Conservation (phyloP, 1,140 invertebrate genomes). For the Contarinia nasturtii region DNA sequence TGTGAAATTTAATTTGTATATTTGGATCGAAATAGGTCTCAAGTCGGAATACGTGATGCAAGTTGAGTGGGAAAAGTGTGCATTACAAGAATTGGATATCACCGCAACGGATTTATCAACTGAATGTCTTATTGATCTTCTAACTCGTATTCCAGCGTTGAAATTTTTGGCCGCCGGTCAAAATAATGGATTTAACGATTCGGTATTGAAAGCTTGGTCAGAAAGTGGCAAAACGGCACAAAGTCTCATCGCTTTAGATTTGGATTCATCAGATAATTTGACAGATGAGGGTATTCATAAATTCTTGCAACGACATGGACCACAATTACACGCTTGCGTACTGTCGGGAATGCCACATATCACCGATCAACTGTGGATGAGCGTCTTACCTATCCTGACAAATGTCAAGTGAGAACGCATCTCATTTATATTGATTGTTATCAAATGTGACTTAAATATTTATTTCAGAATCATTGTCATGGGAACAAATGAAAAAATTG, state of each 20-base stretch:
- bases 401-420: slow-evolving; percentile 59
- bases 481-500: slow-evolving; percentile 90
- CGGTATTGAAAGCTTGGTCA: slow-evolving; percentile 75
- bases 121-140: slow-evolving; percentile 83
- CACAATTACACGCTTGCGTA: slow-evolving; percentile 68
- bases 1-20: too few relatives aligned
- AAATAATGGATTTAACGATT: slow-evolving; percentile 92
- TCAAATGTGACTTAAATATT: too few relatives aligned
- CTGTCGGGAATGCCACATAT: slow-evolving; percentile 94
- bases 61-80: slow-evolving; percentile 90
- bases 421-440: too few relatives aligned
- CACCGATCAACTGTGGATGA: slow-evolving; percentile 92
- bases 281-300: slow-evolving; percentile 81
- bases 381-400: slow-evolving; percentile 69
- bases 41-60: slow-evolving; percentile 80
- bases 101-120: slow-evolving; percentile 89
- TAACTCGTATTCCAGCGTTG: slow-evolving; percentile 70
- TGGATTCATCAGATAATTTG: slow-evolving; percentile 89
- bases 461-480: slow-evolving; percentile 77
- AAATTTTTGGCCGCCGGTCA: slow-evolving; percentile 85
- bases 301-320: slow-evolving; percentile 75
- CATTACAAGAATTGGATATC: slow-evolving; percentile 86
- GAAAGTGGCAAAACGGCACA: slow-evolving; percentile 60
- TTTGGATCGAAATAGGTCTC: slow-evolving; percentile 52
- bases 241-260: slow-evolving; percentile 66